Percentiles rank a stretch among this genome's conserved stretches.
phyloP scores from a whole-genome alignment of 2,888 invertebrate genomes.

The Dasypolia templi region DNA sequence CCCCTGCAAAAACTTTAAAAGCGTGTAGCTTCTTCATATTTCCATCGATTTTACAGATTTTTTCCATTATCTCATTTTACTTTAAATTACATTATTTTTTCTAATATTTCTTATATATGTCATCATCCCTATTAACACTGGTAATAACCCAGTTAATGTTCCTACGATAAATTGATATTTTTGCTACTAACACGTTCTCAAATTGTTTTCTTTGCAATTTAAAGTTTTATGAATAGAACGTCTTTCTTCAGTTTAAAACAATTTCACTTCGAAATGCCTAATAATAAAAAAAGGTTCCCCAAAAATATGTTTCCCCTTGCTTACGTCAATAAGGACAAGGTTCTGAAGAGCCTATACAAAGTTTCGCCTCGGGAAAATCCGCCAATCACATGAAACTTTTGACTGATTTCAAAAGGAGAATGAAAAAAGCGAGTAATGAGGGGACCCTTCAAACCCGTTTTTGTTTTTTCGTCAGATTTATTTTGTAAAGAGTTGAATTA shows the following conservation, averaged over 20 bases:
- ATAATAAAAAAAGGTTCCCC: constrained; percentile 40
- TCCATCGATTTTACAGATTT: too few relatives aligned
- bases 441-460: constrained; percentile 45
- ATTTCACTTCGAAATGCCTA: constrained; percentile 16
- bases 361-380: constrained; percentile 48
- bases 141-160: not conserved
- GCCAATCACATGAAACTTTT: constrained; percentile 63
- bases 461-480: constrained; percentile 57
- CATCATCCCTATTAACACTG: too few relatives aligned
- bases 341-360: constrained; percentile 59
- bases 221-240: not conserved
- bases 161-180: not conserved
- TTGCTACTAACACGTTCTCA: not conserved
- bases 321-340: constrained; percentile 40
- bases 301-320: constrained; percentile 52
- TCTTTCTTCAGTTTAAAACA: not conserved
- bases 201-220: not conserved
- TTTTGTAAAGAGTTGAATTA: constrained; percentile 53
- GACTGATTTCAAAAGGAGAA: constrained; percentile 52
- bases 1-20: too few relatives aligned
- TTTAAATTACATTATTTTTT: too few relatives aligned
- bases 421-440: constrained; percentile 49
- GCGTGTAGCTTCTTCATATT: too few relatives aligned
- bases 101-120: too few relatives aligned
- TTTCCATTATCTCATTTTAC: too few relatives aligned